Evolutionary conservation across 2,797 vertebrate genomes (phyloP), one percentile per base, ranked within the genome.

Genomic region (Lacerta bilineata): DNA sequence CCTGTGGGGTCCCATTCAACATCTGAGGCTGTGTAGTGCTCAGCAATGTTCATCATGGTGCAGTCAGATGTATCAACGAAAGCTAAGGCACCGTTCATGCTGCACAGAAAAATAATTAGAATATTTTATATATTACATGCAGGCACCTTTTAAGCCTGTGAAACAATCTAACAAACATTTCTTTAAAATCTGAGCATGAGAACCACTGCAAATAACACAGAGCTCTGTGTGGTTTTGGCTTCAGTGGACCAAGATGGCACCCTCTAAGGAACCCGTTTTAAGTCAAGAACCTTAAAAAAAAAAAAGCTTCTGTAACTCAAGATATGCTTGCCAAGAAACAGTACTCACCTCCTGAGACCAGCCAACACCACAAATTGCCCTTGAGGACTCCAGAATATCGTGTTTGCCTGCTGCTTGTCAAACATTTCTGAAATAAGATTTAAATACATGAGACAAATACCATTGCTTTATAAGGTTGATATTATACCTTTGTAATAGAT

Each of bases 321-420:
- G 50, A 55, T 55, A 15, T 55, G 50, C 50, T 55, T 15, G 33
- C 15, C 20, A 39, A 23, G 25, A 41, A 39, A 9, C 1, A 7
- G 29, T 4, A 97, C 98, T 91, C 68, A 99, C 99, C 99, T 99
- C 94, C 99, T 97, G 92, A 99, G 97, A 71, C 99, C 99, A 50
- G 99, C 99, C 95, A 99, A 93, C 68, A 99, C 99, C 85, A 99
- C 95, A 88, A 99, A 99, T 93, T 99, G 99, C n/a, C 99, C 99
- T 93, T 99, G 99, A 2, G 99, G 99, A 95, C 99, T 99, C 99
- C 99, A 99, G 97, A 99, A 99, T 96, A 99, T 99, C 91, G 99
- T 99, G 95, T 99, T 99, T 69, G 99, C 99, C 94, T 99, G 99
- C 96, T 99, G 99, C 88, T 99, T 99, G 93, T 99, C 99, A 91